Evolutionary conservation across 1,140 invertebrate genomes (phyloP).

Genomic region (Metopolophium dirhodum): DNA sequence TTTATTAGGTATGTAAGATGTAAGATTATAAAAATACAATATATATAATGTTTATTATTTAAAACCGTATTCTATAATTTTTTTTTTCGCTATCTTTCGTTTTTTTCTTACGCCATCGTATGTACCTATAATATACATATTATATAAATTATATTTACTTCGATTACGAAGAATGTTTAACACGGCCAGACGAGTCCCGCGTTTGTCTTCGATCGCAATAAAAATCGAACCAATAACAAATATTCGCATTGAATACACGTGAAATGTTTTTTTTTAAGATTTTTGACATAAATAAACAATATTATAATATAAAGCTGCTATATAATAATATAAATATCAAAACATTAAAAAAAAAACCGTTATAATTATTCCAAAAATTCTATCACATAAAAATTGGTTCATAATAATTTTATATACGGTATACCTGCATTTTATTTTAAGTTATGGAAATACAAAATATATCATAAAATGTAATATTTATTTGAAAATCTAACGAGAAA

Average conservation of each 20-base stretch:
- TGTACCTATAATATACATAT: background rate
- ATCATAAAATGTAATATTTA: background rate
- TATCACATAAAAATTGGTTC: background rate
- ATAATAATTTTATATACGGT: background rate
- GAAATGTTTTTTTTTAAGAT: background rate
- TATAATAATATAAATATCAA: too few species aligned
- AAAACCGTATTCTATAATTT: background rate
- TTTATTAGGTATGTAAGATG: background rate
- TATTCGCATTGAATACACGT: background rate
- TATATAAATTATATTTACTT: background rate
- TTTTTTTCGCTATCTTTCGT: background rate
- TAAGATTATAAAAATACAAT: background rate
- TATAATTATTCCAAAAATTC: too few species aligned
- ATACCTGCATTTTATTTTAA: too few species aligned
- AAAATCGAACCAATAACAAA: too few species aligned
- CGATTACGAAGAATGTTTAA: background rate
- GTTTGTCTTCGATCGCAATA: background rate
- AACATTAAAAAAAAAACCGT: background rate
- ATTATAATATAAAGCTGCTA: too few species aligned
- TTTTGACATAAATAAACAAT: background rate
- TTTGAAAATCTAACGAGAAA: background rate
- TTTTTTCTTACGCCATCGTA: background rate
- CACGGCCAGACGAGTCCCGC: background rate
- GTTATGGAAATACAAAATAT: too few species aligned
- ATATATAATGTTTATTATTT: background rate